These are phyloP conservation scores for Gari tellinella DNA, from an alignment of 2,888 invertebrate species.

Conservation along the genomic window DNA sequence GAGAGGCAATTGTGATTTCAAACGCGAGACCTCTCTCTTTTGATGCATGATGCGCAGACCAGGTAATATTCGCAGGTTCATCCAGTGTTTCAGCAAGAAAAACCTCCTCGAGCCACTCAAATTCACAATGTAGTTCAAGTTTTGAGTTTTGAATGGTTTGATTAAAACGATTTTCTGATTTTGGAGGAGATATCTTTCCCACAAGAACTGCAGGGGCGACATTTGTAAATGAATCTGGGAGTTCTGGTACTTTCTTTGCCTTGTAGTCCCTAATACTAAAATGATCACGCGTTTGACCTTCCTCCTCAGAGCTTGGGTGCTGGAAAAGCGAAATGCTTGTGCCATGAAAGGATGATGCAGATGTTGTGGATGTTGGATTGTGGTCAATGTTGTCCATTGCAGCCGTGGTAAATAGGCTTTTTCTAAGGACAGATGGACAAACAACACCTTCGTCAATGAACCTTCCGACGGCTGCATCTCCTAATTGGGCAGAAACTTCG, in stretches of 20 bases:
- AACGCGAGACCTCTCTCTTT: too few species aligned
- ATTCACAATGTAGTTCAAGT: not conserved
- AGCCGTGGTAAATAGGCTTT: slow-evolving; percentile 57
- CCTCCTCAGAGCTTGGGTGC: slow-evolving; percentile 15
- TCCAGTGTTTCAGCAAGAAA: too few species aligned
- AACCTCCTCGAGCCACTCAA: too few species aligned
- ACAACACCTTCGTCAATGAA: slow-evolving; percentile 50
- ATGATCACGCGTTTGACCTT: slow-evolving; percentile 30
- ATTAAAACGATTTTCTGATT: too few species aligned
- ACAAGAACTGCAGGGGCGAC: slow-evolving; percentile 19
- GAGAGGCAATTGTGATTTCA: too few species aligned
- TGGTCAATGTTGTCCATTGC: slow-evolving; percentile 69
- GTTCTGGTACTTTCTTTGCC: too few species aligned
- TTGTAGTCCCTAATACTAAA: too few species aligned
- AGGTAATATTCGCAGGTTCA: too few species aligned
- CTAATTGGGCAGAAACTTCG: too few species aligned
- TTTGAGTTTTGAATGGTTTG: not conserved
- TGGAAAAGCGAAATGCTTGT: slow-evolving; percentile 42
- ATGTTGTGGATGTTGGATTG: slow-evolving; percentile 57
- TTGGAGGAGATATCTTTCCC: too few species aligned
- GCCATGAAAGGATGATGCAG: slow-evolving; percentile 38
- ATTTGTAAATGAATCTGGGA: slow-evolving; percentile 25
- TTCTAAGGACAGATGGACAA: slow-evolving; percentile 47
- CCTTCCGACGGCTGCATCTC: slow-evolving; percentile 40
- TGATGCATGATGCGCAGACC: too few species aligned